Evolutionary conservation across 92 coral and sea anemone genomes (phyloP).

Genomic region (Umimayanthus kanabou): DNA sequence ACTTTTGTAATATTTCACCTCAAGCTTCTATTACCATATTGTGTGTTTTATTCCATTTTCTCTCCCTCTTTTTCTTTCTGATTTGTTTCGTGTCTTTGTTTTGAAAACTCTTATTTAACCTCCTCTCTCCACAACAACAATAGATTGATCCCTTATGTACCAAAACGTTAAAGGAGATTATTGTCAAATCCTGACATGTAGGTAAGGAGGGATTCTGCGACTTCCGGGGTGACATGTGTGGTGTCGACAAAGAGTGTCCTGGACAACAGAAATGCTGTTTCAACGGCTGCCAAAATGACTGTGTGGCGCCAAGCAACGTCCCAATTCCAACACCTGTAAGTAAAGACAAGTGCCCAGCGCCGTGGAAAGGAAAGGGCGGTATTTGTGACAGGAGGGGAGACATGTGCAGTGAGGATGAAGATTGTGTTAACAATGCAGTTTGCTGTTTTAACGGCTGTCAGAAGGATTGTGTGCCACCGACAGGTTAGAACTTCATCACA

Average conservation of each 20-base stretch:
- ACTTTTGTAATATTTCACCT: too few relatives aligned
- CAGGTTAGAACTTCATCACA: slow-evolving; percentile 6
- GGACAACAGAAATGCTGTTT: slow-evolving; percentile 70
- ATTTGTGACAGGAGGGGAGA: slow-evolving; percentile 72
- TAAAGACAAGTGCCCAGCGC: slow-evolving; percentile 63
- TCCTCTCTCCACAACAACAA: too few relatives aligned
- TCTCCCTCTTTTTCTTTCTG: too few relatives aligned
- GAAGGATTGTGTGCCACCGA: slow-evolving; percentile 65
- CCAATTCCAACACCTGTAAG: background rate
- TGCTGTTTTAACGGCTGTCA: slow-evolving; percentile 88
- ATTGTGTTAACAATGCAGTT: slow-evolving; percentile 48
- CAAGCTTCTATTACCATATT: too few relatives aligned
- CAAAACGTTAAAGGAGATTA: too few relatives aligned
- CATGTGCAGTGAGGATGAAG: slow-evolving; percentile 58
- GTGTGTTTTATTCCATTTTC: too few relatives aligned
- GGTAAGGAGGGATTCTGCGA: slow-evolving; percentile 76
- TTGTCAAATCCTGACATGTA: background rate
- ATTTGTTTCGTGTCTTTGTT: too few relatives aligned
- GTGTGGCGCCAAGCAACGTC: slow-evolving; percentile 48
- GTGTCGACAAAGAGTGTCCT: slow-evolving; percentile 54
- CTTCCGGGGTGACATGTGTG: slow-evolving; percentile 74
- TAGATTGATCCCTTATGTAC: background rate
- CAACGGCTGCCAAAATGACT: slow-evolving; percentile 82
- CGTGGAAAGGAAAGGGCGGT: slow-evolving; percentile 74
- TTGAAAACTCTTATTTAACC: too few relatives aligned